Conservation (phyloP, 2,797 vertebrate species). For the Arctocebus calabarensis region DNA sequence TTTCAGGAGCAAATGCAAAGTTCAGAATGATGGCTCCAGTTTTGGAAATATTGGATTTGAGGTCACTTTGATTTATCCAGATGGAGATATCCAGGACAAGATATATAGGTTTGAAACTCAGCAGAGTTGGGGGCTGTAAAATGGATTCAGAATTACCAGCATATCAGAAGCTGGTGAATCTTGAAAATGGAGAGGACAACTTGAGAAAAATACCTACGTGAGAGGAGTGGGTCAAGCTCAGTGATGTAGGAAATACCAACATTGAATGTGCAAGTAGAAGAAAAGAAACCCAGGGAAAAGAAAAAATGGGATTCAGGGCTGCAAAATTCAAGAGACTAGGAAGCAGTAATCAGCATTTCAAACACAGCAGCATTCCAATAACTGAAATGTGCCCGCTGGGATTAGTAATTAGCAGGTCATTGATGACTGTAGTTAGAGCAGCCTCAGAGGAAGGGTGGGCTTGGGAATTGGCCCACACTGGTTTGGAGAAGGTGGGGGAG, state of each 20-base stretch:
- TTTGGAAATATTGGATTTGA: not conserved
- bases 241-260: not conserved
- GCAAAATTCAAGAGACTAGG: not conserved
- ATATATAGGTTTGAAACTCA: not conserved
- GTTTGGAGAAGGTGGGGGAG: not conserved
- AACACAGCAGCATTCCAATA: constrained; percentile 8
- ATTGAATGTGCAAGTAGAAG: constrained; percentile 10
- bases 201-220: not conserved
- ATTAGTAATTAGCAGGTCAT: constrained; percentile 65
- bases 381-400: not conserved
- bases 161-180: not conserved
- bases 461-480: not conserved
- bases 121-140: not conserved
- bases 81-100: not conserved
- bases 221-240: not conserved
- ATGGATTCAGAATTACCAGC: not conserved
- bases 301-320: not conserved
- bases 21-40: not conserved
- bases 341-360: constrained; percentile 22
- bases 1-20: not conserved
- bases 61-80: not conserved
- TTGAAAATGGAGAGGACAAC: not conserved
- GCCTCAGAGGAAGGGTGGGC: not conserved
- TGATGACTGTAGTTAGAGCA: not conserved
- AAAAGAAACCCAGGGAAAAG: not conserved